Conservation (phyloP, 2,888 invertebrate species). For the Cephonodes hylas region DNA sequence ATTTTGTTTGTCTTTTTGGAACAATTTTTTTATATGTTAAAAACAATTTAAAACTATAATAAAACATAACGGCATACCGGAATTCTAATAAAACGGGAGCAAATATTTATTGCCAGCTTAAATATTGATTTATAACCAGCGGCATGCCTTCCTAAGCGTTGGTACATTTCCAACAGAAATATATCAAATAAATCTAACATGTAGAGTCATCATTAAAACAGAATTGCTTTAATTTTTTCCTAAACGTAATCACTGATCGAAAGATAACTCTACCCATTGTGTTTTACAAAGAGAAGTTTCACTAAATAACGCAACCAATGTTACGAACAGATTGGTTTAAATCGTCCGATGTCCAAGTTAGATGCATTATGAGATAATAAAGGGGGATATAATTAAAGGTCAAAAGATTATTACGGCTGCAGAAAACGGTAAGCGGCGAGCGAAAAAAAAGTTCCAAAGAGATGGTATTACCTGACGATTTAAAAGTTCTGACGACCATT, state of each 20-base stretch:
- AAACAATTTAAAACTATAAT: neutral
- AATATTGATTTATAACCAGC: neutral
- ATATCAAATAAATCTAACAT: neutral
- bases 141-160: neutral
- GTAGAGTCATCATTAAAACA: neutral
- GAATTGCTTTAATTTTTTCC: neutral
- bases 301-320: slow-evolving; percentile 15
- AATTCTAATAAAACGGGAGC: neutral
- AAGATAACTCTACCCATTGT: slow-evolving; percentile 8
- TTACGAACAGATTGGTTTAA: slow-evolving; percentile 20
- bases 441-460: neutral
- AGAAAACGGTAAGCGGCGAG: slow-evolving; percentile 3
- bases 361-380: slow-evolving; percentile 38
- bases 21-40: too few species aligned
- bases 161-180: neutral
- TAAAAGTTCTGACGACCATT: neutral
- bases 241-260: neutral
- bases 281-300: slow-evolving; percentile 9
- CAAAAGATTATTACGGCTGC: slow-evolving; percentile 18
- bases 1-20: too few species aligned
- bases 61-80: neutral
- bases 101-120: neutral
- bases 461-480: neutral
- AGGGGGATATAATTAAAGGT: slow-evolving; percentile 40
- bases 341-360: slow-evolving; percentile 46